Evolutionary conservation across 1,140 invertebrate genomes (phyloP).

Genomic region (Harlomillsia oculata): DNA sequence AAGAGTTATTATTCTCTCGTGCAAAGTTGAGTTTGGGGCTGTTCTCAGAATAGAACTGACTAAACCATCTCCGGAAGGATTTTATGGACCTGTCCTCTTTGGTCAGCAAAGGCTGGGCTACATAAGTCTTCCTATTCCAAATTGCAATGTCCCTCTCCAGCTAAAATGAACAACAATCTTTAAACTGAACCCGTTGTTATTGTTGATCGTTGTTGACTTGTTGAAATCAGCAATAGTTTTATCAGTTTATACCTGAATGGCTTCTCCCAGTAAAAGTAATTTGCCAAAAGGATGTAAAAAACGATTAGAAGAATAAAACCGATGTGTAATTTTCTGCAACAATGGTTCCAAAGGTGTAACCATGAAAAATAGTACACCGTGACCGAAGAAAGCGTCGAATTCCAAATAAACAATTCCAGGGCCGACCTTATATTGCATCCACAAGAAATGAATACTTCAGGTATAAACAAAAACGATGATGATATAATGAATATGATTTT

Average conservation of each 20-base stretch:
- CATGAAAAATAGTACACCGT: conserved; percentile 60
- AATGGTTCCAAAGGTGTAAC: conserved; percentile 71
- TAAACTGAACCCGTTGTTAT: neutral
- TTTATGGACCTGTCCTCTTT: conserved; percentile 62
- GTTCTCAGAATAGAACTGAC: conserved; percentile 73
- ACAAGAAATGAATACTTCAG: neutral
- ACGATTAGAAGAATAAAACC: conserved; percentile 53
- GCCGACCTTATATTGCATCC: conserved; percentile 40
- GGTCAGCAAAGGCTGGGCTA: conserved; percentile 59
- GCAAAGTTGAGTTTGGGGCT: conserved; percentile 46
- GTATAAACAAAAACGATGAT: neutral
- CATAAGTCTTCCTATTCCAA: conserved; percentile 78
- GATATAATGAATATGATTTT: too few species aligned
- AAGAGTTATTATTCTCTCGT: conserved; percentile 13
- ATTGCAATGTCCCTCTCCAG: conserved; percentile 74
- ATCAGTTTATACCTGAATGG: conserved; percentile 54
- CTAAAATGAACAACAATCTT: too few species aligned
- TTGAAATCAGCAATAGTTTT: too few species aligned
- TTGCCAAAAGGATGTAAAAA: conserved; percentile 55
- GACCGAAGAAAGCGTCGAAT: conserved; percentile 46
- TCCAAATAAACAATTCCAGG: conserved; percentile 43
- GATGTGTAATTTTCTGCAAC: conserved; percentile 64
- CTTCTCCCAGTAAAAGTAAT: conserved; percentile 59
- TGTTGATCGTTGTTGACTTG: too few species aligned
- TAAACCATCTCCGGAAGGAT: conserved; percentile 70